Base-by-base conservation (phyloP, 1,140 invertebrate genomes). In the Ptiloglossa arizonensis region DNA sequence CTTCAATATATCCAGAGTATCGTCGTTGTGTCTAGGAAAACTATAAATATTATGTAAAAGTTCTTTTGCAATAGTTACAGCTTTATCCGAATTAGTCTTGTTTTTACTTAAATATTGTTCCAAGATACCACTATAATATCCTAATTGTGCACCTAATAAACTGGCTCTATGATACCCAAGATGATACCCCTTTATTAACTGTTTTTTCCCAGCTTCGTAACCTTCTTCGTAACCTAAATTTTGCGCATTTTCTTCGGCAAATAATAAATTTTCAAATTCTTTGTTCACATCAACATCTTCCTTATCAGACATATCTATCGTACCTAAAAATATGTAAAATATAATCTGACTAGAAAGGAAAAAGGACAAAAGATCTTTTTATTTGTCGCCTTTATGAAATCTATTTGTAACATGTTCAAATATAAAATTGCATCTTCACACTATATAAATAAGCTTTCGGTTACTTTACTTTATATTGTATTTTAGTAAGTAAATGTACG, bases 21-120 rank as follows among this genome's bases (percentile, higher is more conserved):
- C 94, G 38, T 94, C 93, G 87, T 97, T 97, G n/a, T 88, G 90
- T 32, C 81, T 87, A 0, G 96, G 96, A 91, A 96, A 96, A 27
- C 89, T 75, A n/a, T 94, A 89, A 76, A 97, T 94, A 24, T 94
- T 87, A 22, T 93, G 85, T 52, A 94, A 92, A 0, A 96, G 87
- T 83, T 94, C 94, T 27, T 92, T 82, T 41, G 95, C 90, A 46
- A 85, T 29, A 92, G 90, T 52, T 92, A 93, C 1, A 32, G 94
- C 86, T 93, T 95, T 95, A 22, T 87, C 52, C 4, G 59, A 69
- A 56, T 85, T 59, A 29, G 69, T 82, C 60, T 83, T 86, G 35
- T 78, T 82, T n/a, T 9, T 56, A 15, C 54, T 67, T 5, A 87
- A 64, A 71, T 87, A 89, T 35, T 87, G 77, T 19, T 91, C 82